These are phyloP conservation scores for Cyrtodaria siliqua DNA, from an alignment of 2,888 invertebrate genomes.

Conservation along the genomic window DNA sequence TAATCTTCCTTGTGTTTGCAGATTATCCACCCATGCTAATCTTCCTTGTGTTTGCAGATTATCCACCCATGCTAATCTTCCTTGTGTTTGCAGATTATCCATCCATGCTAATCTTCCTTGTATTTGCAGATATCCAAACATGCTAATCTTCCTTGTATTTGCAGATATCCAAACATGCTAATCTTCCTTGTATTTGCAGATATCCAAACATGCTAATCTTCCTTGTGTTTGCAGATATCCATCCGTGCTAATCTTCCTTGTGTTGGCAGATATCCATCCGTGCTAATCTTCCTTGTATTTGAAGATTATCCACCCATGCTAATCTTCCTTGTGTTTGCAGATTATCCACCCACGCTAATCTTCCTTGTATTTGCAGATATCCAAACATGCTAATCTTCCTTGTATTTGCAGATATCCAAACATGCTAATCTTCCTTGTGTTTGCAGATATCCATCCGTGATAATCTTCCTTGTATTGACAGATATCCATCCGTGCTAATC, in stretches of 20 bases:
- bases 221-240: slow-evolving; percentile 73
- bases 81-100: slow-evolving; percentile 74
- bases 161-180: slow-evolving; percentile 81
- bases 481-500: slow-evolving; percentile 82
- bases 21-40: too few species aligned
- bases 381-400: slow-evolving; percentile 73
- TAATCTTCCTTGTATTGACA: slow-evolving; percentile 43
- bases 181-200: slow-evolving; percentile 59
- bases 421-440: slow-evolving; percentile 80
- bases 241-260: background rate
- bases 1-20: slow-evolving; percentile 80
- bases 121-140: slow-evolving; percentile 79
- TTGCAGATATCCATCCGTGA: too few species aligned
- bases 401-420: slow-evolving; percentile 78
- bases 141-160: slow-evolving; percentile 39
- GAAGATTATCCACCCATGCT: slow-evolving; percentile 83
- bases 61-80: slow-evolving; percentile 83
- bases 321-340: slow-evolving; percentile 79
- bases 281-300: slow-evolving; percentile 39
- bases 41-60: slow-evolving; percentile 63
- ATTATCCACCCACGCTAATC: too few species aligned
- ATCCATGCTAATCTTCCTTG: background rate
- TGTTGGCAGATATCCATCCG: slow-evolving; percentile 79
- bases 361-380: slow-evolving; percentile 66
- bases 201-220: slow-evolving; percentile 83